These are phyloP conservation scores for Cosmia pyralina DNA, from an alignment of 2,888 invertebrate genomes.

Conservation along the genomic window DNA sequence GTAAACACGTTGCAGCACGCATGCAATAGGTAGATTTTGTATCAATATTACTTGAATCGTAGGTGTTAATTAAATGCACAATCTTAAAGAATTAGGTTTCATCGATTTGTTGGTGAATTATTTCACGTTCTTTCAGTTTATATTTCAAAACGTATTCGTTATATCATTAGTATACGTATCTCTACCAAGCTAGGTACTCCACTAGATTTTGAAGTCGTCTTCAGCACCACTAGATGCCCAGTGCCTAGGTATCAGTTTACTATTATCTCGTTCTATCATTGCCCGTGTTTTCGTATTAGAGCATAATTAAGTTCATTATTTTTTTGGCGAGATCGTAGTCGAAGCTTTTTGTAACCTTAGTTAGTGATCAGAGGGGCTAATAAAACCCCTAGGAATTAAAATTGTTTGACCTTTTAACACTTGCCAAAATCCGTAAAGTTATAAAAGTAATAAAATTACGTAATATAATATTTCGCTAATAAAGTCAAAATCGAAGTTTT, in stretches of 20 bases:
- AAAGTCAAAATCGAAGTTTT: too few relatives aligned
- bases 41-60: conserved; percentile 18
- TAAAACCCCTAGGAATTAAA: background rate
- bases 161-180: too few relatives aligned
- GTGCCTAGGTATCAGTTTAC: background rate
- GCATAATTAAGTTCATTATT: background rate
- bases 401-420: background rate
- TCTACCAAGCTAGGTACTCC: too few relatives aligned
- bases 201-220: background rate
- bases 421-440: background rate
- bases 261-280: background rate
- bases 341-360: background rate
- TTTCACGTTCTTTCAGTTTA: background rate
- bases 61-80: conserved; percentile 24
- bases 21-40: conserved; percentile 26
- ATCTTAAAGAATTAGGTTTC: background rate
- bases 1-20: conserved; percentile 14
- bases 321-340: background rate
- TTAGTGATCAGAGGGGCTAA: background rate
- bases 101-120: conserved; percentile 16
- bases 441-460: background rate
- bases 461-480: background rate
- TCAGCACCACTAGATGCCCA: background rate
- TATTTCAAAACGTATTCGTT: background rate
- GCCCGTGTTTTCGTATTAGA: background rate